phyloP scores from a whole-genome alignment of 2,113 vertebrate species.

The Microtus richardsoni region DNA sequence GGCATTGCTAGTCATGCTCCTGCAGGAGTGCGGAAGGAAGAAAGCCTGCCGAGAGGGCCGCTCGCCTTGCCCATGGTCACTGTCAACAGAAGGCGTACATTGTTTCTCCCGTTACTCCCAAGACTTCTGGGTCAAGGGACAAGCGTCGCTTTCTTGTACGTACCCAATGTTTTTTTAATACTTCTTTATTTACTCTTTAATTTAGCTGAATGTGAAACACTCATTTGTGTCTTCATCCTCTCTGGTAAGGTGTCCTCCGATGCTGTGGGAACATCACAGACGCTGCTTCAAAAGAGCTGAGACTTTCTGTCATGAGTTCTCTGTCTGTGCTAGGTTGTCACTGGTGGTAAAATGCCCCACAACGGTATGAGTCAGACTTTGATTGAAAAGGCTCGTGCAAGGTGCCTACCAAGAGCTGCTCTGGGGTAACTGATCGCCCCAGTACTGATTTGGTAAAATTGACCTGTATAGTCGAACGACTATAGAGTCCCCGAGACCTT shows the following conservation, averaged over 20 bases:
- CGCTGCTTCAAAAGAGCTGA: conserved; percentile 53
- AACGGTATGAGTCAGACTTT: conserved; percentile 67
- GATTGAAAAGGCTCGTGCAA: conserved; percentile 64
- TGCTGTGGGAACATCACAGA: conserved; percentile 33
- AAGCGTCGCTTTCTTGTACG: fast-evolving
- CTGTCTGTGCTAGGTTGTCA: conserved; percentile 49
- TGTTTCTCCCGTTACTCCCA: neutral
- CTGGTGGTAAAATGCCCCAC: conserved; percentile 41
- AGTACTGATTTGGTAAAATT: conserved; percentile 25
- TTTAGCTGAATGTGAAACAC: neutral
- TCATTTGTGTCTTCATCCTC: neutral
- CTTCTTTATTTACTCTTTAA: conserved; percentile 51
- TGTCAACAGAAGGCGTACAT: fast-evolving
- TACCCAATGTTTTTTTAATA: neutral
- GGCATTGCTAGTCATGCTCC: neutral
- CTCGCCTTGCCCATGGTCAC: fast-evolving
- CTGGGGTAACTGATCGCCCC: conserved; percentile 3
- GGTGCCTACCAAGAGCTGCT: conserved; percentile 60
- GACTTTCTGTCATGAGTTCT: conserved; percentile 56
- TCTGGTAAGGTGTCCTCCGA: neutral
- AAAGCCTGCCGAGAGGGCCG: neutral
- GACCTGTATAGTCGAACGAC: neutral
- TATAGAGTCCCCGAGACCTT: neutral
- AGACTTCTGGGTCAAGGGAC: neutral
- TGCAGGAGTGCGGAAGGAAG: neutral